Conservation (phyloP, 1,140 invertebrate genomes). For the Drosophila lacteicornis region DNA sequence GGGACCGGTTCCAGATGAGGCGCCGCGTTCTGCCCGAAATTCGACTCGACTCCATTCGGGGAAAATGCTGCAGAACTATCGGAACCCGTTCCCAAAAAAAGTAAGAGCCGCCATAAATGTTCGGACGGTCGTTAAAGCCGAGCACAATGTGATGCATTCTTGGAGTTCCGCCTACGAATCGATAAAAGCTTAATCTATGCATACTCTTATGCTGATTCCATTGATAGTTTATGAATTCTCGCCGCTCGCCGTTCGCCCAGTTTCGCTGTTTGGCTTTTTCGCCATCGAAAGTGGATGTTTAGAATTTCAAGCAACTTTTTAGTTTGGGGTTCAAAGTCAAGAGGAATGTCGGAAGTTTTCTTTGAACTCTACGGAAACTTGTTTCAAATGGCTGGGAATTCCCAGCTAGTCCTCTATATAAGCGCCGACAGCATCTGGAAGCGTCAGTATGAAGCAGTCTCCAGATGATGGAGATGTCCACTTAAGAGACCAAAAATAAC, state of each 20-base stretch:
- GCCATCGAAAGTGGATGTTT: constrained; percentile 43
- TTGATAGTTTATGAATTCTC: constrained; percentile 45
- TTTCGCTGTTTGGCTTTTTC: constrained; percentile 1
- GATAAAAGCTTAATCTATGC: constrained; percentile 47
- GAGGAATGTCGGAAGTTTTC: constrained; percentile 51
- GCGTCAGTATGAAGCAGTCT: constrained; percentile 9
- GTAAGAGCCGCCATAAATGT: constrained; percentile 55
- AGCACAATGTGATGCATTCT: constrained; percentile 48
- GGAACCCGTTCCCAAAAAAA: constrained; percentile 63
- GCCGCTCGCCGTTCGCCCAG: no score
- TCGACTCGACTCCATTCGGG: constrained; percentile 5
- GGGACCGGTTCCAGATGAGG: constrained; percentile 56
- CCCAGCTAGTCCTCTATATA: constrained; percentile 23
- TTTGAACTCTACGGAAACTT: constrained; percentile 37
- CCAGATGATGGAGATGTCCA: not conserved
- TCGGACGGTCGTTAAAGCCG: constrained; percentile 55
- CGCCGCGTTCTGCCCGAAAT: constrained; percentile 28
- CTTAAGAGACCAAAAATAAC: not conserved
- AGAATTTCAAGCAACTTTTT: constrained; percentile 35
- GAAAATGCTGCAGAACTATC: constrained; percentile 69
- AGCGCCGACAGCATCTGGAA: not conserved
- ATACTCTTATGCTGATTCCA: constrained; percentile 32
- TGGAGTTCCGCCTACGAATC: constrained; percentile 62
- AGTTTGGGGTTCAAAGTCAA: constrained; percentile 40
- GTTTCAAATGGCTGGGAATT: constrained; percentile 34